Evolutionary conservation across 2,797 vertebrate genomes (phyloP).

Genomic region (Neomorphus geoffroyi): DNA sequence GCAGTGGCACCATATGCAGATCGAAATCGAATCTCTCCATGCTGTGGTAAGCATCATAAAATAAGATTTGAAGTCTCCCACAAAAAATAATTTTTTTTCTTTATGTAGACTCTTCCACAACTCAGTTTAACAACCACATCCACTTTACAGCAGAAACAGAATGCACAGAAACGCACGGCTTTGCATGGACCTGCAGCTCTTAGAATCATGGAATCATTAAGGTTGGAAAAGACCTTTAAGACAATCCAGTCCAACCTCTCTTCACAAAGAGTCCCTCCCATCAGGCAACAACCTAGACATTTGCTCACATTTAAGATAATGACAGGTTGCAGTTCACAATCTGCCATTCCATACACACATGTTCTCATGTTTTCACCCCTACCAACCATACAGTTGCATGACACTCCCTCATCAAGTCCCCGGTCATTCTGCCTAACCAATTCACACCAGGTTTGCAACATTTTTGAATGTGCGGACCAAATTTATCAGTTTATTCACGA

Average conservation of each 20-base stretch:
- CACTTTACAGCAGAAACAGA: not conserved
- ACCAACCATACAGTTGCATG: not conserved
- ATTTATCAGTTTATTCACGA: not conserved
- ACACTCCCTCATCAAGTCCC: not conserved
- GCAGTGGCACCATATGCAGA: constrained; percentile 91
- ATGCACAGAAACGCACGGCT: not conserved
- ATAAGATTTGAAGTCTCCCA: not conserved
- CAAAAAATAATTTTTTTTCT: not conserved
- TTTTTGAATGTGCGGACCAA: not conserved
- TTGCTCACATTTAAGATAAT: not conserved
- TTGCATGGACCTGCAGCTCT: not conserved
- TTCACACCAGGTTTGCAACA: not conserved
- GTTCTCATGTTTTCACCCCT: not conserved
- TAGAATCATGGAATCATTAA: too few relatives aligned
- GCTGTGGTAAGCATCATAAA: constrained; percentile 83
- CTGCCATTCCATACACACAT: fast-evolving
- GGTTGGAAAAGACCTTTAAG: too few relatives aligned
- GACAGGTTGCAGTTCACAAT: not conserved
- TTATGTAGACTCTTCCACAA: not conserved
- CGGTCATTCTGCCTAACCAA: not conserved
- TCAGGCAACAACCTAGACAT: not conserved
- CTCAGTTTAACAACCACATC: not conserved
- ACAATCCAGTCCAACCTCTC: too few relatives aligned
- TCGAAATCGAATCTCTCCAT: constrained; percentile 91
- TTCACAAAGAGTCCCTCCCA: too few relatives aligned